A percentile compares a stretch with the other conserved stretches of the same genome.
Conservation (phyloP, 1,140 invertebrate species). For the Mya arenaria region DNA sequence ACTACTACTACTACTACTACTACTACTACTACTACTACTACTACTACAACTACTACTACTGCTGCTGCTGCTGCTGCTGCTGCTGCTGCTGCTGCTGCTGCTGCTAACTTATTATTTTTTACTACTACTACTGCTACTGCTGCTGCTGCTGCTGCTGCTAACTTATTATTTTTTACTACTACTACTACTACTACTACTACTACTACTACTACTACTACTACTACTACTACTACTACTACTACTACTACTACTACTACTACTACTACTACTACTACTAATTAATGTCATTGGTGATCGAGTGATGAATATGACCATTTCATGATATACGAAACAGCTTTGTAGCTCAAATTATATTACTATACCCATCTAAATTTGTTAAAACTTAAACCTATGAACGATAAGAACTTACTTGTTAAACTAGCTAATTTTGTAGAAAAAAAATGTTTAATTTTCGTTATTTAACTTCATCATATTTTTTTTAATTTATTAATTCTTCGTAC, state of each 20-base stretch:
- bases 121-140: background rate
- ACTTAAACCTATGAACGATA: too few relatives aligned
- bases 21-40: background rate
- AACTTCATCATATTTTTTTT: too few relatives aligned
- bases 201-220: background rate
- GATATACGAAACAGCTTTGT: too few relatives aligned
- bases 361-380: too few relatives aligned
- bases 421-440: too few relatives aligned
- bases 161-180: background rate
- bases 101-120: background rate
- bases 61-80: background rate
- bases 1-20: background rate
- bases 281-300: too few relatives aligned
- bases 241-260: background rate
- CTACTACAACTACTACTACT: background rate
- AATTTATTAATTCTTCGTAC: too few relatives aligned
- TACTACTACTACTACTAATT: background rate
- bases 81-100: background rate
- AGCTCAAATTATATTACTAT: too few relatives aligned
- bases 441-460: too few relatives aligned
- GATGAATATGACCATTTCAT: too few relatives aligned
- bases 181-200: background rate
- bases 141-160: background rate
- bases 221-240: background rate
- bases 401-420: too few relatives aligned